phyloP scores from a whole-genome alignment of 2,113 vertebrate species.

The Antechinus stuartii region DNA sequence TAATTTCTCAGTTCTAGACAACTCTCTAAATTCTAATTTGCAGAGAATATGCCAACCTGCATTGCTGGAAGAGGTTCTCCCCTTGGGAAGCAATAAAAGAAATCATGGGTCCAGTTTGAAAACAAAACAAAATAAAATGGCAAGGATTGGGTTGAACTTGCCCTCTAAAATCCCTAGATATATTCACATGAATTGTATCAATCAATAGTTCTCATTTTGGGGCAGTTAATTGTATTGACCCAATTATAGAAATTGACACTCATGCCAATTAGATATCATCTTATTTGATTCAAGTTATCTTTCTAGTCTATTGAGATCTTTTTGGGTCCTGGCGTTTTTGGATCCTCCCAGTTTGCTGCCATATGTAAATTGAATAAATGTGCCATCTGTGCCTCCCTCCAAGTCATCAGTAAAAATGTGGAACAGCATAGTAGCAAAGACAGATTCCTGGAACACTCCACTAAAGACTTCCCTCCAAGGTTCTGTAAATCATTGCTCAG shows the following conservation, averaged over 20 bases:
- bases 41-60: neutral
- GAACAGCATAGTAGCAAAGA: neutral
- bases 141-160: neutral
- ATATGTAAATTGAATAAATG: constrained; percentile 2
- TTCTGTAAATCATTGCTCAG: neutral
- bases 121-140: neutral
- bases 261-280: neutral
- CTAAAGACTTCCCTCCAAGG: neutral
- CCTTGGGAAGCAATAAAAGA: neutral
- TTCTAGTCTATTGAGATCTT: neutral
- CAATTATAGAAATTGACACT: neutral
- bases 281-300: neutral
- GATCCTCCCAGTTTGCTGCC: neutral
- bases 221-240: neutral
- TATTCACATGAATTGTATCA: neutral
- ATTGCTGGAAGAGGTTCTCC: neutral
- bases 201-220: neutral
- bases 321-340: neutral
- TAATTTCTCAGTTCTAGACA: neutral
- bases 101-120: neutral
- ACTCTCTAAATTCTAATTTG: neutral
- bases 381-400: neutral
- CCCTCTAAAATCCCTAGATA: neutral
- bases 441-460: neutral
- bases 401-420: neutral